Base-by-base conservation (phyloP, 92 coral and sea anemone genomes). In the Porites cylindrica region DNA sequence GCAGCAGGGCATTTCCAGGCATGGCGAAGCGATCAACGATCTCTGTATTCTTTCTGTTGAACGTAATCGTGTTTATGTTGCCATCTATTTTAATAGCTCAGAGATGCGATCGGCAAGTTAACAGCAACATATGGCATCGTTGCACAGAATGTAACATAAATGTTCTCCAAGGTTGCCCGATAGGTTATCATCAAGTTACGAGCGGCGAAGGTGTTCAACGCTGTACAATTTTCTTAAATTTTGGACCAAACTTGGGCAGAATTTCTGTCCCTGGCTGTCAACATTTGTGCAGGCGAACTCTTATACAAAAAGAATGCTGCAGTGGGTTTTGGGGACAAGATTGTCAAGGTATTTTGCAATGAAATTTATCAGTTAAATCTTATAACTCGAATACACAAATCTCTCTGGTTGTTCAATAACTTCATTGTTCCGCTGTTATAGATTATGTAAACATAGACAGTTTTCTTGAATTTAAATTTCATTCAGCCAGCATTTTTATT, bases 111-210 rank as follows among this genome's bases (percentile, higher is more conserved):
- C 72, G 70, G 5, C 63, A 20, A 16, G 76, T 76, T 32, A 20
- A 68, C 32, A 56, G 21, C 16, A 43, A 63, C 47, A 61, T 64
- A 10, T 82, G 89, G 89, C 75, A 83, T 10, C 62, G 51, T 8
- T 95, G 98, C 9, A 72, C 60, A 85, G 98, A 95, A 82, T 95
- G 98, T 24, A 93, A 96, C 1, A 23, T 92, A 13, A 95, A 93
- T 51, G 61, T 75, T 12, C 53, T 79, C 11, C 56, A 51, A 47
- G 82, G 91, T 14, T 95, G 98, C 66, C 96, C 93, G 0, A 0
- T 67, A 11, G 85, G 90, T 1, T 95, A 85, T 62, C 65, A 59
- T 16, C 90, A 84, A 3, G 69, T 80, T 7, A 88, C 96, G 1
- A 59, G 72, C 16, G 96, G 94, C 1, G 93, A 92, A 64, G 94